A percentile compares a stretch with the other conserved stretches of the same genome.
These are phyloP conservation scores for Lithobates sylvaticus DNA, from an alignment of 2,797 vertebrate genomes.

Conservation along the genomic window DNA sequence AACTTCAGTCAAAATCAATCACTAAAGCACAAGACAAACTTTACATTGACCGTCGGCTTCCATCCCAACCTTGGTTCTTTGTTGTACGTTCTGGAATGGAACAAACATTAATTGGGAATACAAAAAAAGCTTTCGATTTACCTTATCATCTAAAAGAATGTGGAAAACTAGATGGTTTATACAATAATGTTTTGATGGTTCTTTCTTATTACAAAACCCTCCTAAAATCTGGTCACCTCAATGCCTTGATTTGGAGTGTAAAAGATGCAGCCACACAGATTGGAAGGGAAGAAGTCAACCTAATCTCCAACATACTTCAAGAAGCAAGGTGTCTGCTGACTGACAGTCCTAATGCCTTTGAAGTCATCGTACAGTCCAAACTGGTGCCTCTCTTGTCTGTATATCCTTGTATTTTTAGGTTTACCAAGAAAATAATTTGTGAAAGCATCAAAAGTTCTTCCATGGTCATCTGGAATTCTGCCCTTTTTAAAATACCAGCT, in stretches of 20 bases:
- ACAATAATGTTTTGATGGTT: slow-evolving; percentile 70
- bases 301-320: slow-evolving; percentile 73
- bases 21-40: slow-evolving; percentile 32
- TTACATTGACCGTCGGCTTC: slow-evolving; percentile 67
- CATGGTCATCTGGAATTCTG: slow-evolving; percentile 67
- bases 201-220: slow-evolving; percentile 76
- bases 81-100: slow-evolving; percentile 23
- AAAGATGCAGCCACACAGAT: slow-evolving; percentile 61
- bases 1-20: background rate
- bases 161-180: slow-evolving; percentile 69
- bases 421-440: slow-evolving; percentile 65
- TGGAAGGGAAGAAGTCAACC: slow-evolving; percentile 69
- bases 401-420: slow-evolving; percentile 71
- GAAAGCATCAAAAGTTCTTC: slow-evolving; percentile 62
- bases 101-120: slow-evolving; percentile 63
- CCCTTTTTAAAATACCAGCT: slow-evolving; percentile 68
- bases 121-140: slow-evolving; percentile 76
- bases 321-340: slow-evolving; percentile 71
- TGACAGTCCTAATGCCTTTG: slow-evolving; percentile 68
- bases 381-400: slow-evolving; percentile 73
- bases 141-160: slow-evolving; percentile 77
- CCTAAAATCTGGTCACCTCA: slow-evolving; percentile 70
- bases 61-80: slow-evolving; percentile 75
- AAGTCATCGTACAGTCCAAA: slow-evolving; percentile 73
- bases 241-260: slow-evolving; percentile 73